Evolutionary conservation across 2,113 vertebrate species (phyloP).

Genomic region (Laterallus jamaicensis): DNA sequence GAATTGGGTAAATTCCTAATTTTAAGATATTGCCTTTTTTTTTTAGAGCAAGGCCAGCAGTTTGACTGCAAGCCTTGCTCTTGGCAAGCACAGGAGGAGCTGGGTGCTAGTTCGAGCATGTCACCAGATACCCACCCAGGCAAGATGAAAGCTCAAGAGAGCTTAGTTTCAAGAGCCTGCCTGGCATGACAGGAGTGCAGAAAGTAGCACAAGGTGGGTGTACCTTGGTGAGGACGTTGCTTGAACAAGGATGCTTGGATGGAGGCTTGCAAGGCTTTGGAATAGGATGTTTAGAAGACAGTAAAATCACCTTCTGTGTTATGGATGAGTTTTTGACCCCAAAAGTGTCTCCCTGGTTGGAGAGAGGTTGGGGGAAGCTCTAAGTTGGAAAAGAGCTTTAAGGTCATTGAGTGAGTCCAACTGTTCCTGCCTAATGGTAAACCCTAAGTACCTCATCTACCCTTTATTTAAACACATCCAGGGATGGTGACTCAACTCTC

Average conservation of each 20-base stretch:
- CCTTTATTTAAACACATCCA: too few relatives aligned
- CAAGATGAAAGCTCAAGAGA: background rate
- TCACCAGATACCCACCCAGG: background rate
- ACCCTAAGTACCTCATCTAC: too few relatives aligned
- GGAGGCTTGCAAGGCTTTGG: background rate
- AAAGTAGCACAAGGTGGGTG: background rate
- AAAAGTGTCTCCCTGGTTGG: background rate
- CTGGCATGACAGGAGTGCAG: background rate
- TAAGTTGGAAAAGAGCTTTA: too few relatives aligned
- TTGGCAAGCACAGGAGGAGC: background rate
- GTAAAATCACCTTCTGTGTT: background rate
- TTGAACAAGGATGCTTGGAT: background rate
- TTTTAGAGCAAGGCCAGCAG: background rate
- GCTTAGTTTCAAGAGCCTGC: rapidly evolving
- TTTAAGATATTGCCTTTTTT: background rate
- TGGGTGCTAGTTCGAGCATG: rapidly evolving
- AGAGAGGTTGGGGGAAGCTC: background rate
- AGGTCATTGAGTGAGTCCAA: too few relatives aligned
- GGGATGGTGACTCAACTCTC: too few relatives aligned
- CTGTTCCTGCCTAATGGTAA: too few relatives aligned
- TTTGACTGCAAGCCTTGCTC: background rate
- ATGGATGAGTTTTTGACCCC: background rate
- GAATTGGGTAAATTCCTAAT: background rate
- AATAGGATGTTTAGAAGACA: background rate
- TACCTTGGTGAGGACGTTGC: background rate